phyloP scores from a whole-genome alignment of 2,113 vertebrate genomes.

The Asarcornis scutulata region DNA sequence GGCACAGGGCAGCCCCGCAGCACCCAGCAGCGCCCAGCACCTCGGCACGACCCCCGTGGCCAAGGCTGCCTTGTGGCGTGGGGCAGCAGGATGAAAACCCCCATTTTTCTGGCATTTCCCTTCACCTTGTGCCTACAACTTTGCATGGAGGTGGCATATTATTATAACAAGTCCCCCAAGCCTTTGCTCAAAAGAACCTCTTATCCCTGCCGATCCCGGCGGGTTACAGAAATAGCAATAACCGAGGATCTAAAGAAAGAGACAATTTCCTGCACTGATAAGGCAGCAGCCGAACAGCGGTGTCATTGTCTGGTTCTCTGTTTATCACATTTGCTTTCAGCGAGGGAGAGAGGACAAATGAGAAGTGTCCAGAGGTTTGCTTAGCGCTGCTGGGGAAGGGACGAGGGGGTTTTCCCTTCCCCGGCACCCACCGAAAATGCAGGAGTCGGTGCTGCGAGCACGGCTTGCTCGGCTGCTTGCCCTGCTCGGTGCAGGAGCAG shows the following conservation, averaged over 20 bases:
- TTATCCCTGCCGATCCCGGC: conserved; percentile 63
- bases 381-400: neutral
- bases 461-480: neutral
- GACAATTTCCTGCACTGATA: conserved; percentile 72
- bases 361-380: neutral
- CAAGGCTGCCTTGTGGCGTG: neutral
- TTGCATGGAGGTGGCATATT: conserved; percentile 64
- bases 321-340: conserved; percentile 54
- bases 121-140: conserved; percentile 43
- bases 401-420: neutral
- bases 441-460: neutral
- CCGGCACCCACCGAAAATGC: accelerated
- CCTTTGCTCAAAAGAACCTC: conserved; percentile 62
- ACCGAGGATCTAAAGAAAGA: conserved; percentile 68
- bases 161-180: conserved; percentile 73
- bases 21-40: accelerated
- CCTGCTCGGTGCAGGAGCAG: accelerated
- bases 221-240: conserved; percentile 72
- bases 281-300: conserved; percentile 43
- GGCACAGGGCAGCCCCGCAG: accelerated
- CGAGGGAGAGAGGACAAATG: neutral
- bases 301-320: conserved; percentile 64
- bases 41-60: neutral
- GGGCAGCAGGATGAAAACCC: neutral
- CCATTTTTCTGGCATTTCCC: neutral